phyloP scores from a whole-genome alignment of 92 coral and sea anemone species.

The Palythoa grandiflora region DNA sequence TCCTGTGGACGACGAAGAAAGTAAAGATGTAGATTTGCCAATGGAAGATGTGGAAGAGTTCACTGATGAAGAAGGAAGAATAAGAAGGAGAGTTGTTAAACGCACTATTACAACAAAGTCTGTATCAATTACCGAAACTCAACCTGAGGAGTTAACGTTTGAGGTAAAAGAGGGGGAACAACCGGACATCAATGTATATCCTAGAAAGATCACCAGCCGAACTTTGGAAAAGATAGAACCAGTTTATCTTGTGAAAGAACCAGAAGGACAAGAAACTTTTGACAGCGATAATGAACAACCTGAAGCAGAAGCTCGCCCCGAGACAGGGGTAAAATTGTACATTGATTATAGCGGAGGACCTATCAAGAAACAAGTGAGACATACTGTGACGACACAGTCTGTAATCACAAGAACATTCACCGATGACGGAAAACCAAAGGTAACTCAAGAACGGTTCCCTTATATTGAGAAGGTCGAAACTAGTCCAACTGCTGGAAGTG shows the following conservation, averaged over 20 bases:
- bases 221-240: conserved; percentile 60
- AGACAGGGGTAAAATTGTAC: conserved; percentile 45
- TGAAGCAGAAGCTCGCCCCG: background rate
- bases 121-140: conserved; percentile 32
- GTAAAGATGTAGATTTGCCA: conserved; percentile 22
- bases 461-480: conserved; percentile 35
- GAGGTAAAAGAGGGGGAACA: background rate
- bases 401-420: conserved; percentile 31
- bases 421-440: conserved; percentile 6
- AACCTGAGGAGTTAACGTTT: conserved; percentile 43
- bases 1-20: background rate
- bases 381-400: conserved; percentile 53
- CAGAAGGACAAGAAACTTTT: conserved; percentile 29
- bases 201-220: background rate
- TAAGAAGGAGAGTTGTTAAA: conserved; percentile 28
- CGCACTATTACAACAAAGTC: conserved; percentile 59
- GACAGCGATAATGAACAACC: conserved; percentile 8
- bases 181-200: background rate
- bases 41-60: conserved; percentile 52
- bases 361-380: conserved; percentile 56
- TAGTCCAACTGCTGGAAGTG: background rate
- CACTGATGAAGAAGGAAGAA: conserved; percentile 60
- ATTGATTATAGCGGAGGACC: conserved; percentile 53
- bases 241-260: conserved; percentile 52
- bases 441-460: conserved; percentile 26